These are phyloP conservation scores for Alcedo atthis DNA, from an alignment of 2,797 vertebrate species.

Conservation along the genomic window DNA sequence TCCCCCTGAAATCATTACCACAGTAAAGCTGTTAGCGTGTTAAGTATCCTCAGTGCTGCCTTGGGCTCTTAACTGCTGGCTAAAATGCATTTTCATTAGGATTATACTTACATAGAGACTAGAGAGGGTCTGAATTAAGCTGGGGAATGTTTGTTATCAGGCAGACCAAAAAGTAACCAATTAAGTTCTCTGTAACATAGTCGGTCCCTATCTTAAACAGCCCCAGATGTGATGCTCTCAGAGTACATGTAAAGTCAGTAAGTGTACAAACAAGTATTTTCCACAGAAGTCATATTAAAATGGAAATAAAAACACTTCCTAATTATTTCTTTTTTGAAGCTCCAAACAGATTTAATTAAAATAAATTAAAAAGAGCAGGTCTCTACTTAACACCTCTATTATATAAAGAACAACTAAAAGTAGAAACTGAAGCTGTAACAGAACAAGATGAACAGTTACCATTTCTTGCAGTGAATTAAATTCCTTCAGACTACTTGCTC, in stretches of 20 bases:
- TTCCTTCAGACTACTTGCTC: background rate
- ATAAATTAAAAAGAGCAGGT: background rate
- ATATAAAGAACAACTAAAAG: conserved; percentile 9
- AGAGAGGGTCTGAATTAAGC: conserved; percentile 21
- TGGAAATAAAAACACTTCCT: conserved; percentile 6
- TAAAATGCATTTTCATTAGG: conserved; percentile 30
- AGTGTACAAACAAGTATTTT: background rate
- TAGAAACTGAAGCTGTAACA: background rate
- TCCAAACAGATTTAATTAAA: conserved; percentile 43
- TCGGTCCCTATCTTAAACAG: background rate
- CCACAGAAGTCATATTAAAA: background rate
- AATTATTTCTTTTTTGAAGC: background rate
- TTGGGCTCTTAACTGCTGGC: background rate
- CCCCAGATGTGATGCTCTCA: background rate
- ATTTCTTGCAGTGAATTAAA: background rate
- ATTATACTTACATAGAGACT: conserved; percentile 40
- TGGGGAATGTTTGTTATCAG: background rate
- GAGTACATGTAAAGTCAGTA: background rate
- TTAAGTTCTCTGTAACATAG: background rate
- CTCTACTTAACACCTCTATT: background rate
- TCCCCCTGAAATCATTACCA: background rate
- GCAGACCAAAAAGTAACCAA: background rate
- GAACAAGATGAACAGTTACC: background rate
- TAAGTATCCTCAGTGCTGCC: background rate
- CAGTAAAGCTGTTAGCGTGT: background rate